Percentiles rank a stretch among this genome's conserved stretches.
phyloP scores from a whole-genome alignment of 23 tunicate genomes.

The Halocynthia roretzi region DNA sequence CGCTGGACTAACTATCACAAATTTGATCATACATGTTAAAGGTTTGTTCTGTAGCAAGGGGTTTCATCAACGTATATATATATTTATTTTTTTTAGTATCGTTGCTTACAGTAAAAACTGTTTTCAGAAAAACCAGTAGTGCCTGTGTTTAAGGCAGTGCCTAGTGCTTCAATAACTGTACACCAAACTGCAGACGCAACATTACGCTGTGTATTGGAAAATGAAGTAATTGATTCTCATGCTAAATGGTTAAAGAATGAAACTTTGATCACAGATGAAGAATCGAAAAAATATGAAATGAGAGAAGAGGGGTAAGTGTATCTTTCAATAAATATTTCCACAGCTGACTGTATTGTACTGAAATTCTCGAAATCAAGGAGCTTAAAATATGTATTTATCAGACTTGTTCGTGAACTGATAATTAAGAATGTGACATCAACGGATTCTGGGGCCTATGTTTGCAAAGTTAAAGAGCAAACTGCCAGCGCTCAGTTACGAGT shows the following conservation, averaged over 20 bases:
- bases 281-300: conserved; percentile 35
- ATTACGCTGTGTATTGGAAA: conserved; percentile 23
- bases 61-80: too few relatives aligned
- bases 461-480: conserved; percentile 27
- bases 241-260: conserved; percentile 48
- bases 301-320: conserved; percentile 20
- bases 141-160: background rate
- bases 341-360: background rate
- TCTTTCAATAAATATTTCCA: background rate
- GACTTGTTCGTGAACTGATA: conserved; percentile 27
- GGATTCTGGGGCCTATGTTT: conserved; percentile 34
- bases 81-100: too few relatives aligned
- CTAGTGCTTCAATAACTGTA: conserved; percentile 6
- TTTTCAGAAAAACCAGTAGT: background rate
- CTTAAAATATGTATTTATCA: background rate
- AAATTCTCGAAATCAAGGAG: background rate
- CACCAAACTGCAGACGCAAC: conserved; percentile 43
- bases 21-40: conserved; percentile 20
- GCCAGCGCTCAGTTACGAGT: background rate
- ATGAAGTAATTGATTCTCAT: conserved; percentile 3
- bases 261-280: background rate
- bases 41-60: conserved; percentile 8
- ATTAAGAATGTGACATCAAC: conserved; percentile 31
- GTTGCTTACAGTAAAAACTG: too few relatives aligned
- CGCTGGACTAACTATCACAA: conserved; percentile 32